Evolutionary conservation across 2,113 vertebrate species (phyloP).

Genomic region (Syrrhaptes paradoxus): DNA sequence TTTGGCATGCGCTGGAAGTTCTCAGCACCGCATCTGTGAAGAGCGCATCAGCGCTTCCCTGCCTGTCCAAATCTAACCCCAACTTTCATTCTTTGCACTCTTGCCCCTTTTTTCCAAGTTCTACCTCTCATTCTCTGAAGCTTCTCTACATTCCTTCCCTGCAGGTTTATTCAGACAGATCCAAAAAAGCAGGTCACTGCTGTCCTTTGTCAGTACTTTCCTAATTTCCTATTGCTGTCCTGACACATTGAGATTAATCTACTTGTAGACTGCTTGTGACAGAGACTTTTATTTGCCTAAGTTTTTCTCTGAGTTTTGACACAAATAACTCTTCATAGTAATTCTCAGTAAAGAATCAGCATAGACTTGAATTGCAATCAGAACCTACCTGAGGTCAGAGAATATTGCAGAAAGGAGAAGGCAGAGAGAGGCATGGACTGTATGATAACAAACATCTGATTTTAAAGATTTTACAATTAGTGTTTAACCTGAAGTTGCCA

Average conservation of each 20-base stretch:
- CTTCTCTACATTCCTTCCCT: not conserved
- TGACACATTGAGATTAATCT: not conserved
- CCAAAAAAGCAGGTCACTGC: not conserved
- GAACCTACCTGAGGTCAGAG: not conserved
- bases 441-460: not conserved
- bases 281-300: not conserved
- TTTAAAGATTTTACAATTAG: not conserved
- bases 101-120: not conserved
- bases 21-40: not conserved
- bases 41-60: not conserved
- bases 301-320: not conserved
- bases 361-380: not conserved
- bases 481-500: conserved; percentile 14
- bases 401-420: not conserved
- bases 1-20: not conserved
- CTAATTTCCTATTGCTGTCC: not conserved
- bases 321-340: not conserved
- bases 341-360: not conserved
- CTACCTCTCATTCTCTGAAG: not conserved
- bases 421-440: not conserved
- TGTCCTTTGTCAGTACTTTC: not conserved
- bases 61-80: not conserved
- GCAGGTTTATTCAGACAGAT: not conserved
- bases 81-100: not conserved
- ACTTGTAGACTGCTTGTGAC: not conserved